A percentile compares a stretch with the other conserved stretches of the same genome.
Evolutionary conservation across 2,797 vertebrate genomes (phyloP).

Genomic region (Acanthiza pusilla): DNA sequence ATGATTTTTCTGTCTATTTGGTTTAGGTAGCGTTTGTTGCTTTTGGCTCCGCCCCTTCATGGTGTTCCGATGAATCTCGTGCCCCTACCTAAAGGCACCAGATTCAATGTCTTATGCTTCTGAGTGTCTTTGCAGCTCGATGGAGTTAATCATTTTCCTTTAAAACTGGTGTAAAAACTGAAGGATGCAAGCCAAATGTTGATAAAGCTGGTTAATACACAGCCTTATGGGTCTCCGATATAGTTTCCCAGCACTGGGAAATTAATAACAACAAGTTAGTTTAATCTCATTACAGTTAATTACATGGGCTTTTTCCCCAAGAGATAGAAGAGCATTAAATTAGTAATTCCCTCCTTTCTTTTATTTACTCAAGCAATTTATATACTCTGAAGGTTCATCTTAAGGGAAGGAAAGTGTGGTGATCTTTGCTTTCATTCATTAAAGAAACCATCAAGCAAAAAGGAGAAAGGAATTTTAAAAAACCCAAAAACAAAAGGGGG

Average conservation of each 20-base stretch:
- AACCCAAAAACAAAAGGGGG: background rate
- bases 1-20: background rate
- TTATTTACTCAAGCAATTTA: constrained; percentile 61
- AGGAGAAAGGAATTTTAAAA: background rate
- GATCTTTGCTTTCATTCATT: background rate
- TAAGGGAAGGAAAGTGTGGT: background rate
- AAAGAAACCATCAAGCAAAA: constrained; percentile 20
- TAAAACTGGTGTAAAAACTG: background rate
- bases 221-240: constrained; percentile 32
- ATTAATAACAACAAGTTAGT: constrained; percentile 69
- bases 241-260: constrained; percentile 46
- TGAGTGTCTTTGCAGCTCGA: background rate
- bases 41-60: background rate
- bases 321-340: constrained; percentile 65
- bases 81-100: background rate
- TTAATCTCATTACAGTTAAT: constrained; percentile 77
- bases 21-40: background rate
- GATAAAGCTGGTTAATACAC: constrained; percentile 36
- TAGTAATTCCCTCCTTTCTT: constrained; percentile 56
- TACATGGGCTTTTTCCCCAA: constrained; percentile 63
- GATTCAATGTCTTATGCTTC: background rate
- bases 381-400: constrained; percentile 32
- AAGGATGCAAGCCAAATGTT: background rate
- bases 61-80: background rate
- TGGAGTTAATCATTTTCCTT: background rate